Percentiles rank a stretch among this genome's conserved stretches.
Conservation (phyloP, 2,113 vertebrate genomes). For the Pandion haliaetus region DNA sequence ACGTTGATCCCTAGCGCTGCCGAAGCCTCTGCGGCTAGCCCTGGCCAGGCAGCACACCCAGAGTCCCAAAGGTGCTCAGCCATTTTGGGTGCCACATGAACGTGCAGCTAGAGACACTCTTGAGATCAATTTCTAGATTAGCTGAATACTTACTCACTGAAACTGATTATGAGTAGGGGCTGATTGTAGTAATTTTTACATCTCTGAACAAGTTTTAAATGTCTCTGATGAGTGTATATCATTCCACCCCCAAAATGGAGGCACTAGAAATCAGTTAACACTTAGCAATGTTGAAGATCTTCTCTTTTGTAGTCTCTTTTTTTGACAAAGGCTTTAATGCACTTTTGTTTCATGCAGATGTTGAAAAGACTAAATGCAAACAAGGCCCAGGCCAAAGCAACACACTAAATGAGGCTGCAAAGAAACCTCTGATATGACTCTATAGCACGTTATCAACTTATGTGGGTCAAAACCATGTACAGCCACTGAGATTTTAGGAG, state of each 20-base stretch:
- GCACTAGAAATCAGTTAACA: slow-evolving; percentile 13
- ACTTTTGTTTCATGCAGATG: background rate
- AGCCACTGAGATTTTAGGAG: background rate
- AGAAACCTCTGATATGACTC: background rate
- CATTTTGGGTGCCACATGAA: background rate
- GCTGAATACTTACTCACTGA: background rate
- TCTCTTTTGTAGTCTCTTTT: background rate
- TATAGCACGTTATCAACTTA: background rate
- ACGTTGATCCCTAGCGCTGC: background rate
- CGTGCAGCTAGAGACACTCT: background rate
- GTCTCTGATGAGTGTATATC: background rate
- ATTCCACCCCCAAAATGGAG: background rate
- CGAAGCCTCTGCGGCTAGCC: background rate
- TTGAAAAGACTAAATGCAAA: background rate
- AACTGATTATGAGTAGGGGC: slow-evolving; percentile 19
- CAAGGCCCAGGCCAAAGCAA: background rate
- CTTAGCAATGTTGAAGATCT: background rate
- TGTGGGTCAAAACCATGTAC: background rate
- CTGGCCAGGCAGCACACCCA: background rate
- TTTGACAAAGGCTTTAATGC: background rate
- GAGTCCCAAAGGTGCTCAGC: background rate
- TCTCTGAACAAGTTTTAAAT: slow-evolving; percentile 2
- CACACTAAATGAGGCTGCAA: background rate
- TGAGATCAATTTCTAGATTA: slow-evolving; percentile 34
- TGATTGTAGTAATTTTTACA: slow-evolving; percentile 43